A percentile compares a stretch with the other conserved stretches of the same genome.
These are phyloP conservation scores for Ectemnius cavifrons DNA, from an alignment of 2,888 invertebrate species.

Conservation along the genomic window DNA sequence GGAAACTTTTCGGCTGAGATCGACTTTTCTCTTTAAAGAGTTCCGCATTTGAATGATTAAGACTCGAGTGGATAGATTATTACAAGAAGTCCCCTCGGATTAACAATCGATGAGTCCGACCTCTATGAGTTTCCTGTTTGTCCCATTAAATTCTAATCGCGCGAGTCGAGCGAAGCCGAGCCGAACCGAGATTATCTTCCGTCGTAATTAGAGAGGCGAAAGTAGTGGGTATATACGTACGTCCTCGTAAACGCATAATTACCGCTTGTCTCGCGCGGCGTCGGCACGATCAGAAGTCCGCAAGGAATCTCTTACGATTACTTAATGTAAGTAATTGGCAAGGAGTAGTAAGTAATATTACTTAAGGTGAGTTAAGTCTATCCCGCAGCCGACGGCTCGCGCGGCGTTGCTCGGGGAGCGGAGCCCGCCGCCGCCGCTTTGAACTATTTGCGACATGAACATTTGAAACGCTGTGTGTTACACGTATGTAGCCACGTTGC, in stretches of 20 bases:
- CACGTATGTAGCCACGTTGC: slow-evolving; percentile 52
- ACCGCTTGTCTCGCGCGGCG: slow-evolving; percentile 53
- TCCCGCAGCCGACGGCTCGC: slow-evolving; percentile 21
- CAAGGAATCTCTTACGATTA: slow-evolving; percentile 58
- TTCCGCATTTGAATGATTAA: slow-evolving; percentile 28
- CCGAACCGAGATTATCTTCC: slow-evolving; percentile 47
- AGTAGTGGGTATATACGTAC: slow-evolving; percentile 47
- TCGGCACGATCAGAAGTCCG: slow-evolving; percentile 61
- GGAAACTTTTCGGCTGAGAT: background rate
- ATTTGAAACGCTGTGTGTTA: slow-evolving; percentile 38
- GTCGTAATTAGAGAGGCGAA: slow-evolving; percentile 62
- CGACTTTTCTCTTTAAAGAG: slow-evolving; percentile 4
- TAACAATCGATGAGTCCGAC: slow-evolving; percentile 43
- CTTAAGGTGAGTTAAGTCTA: slow-evolving; percentile 46
- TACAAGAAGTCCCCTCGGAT: slow-evolving; percentile 1
- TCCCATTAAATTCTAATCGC: slow-evolving; percentile 45
- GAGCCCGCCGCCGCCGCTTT: slow-evolving; percentile 10
- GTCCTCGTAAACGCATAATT: slow-evolving; percentile 63
- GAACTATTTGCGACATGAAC: slow-evolving; percentile 46
- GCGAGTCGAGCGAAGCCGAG: slow-evolving; percentile 21
- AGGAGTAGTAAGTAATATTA: slow-evolving; percentile 53
- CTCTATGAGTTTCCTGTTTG: slow-evolving; percentile 46
- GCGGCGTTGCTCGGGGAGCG: background rate
- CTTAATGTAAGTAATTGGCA: slow-evolving; percentile 62
- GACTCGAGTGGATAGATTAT: slow-evolving; percentile 11